These are phyloP conservation scores for Hippocampus comes DNA, from an alignment of 2,113 vertebrate species.

Conservation along the genomic window DNA sequence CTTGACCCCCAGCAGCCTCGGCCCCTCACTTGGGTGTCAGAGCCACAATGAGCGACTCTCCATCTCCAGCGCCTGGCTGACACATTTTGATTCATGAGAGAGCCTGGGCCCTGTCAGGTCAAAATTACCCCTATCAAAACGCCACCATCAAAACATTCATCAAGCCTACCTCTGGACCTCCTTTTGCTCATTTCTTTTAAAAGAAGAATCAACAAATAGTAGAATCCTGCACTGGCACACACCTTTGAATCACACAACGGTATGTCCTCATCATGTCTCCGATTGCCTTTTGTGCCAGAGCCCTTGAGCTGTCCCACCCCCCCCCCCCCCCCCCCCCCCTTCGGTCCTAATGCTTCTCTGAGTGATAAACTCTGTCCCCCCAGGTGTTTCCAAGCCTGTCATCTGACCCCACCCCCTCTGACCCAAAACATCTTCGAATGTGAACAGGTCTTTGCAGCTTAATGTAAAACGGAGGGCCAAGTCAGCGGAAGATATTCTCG, in stretches of 20 bases:
- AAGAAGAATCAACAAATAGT: conserved; percentile 42
- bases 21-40: conserved; percentile 80
- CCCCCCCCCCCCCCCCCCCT: conserved; percentile 1
- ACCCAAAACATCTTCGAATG: conserved; percentile 49
- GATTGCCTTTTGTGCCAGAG: conserved; percentile 26
- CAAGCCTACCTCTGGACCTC: conserved; percentile 67
- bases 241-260: conserved; percentile 15
- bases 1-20: conserved; percentile 81
- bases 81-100: conserved; percentile 89
- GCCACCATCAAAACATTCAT: conserved; percentile 80
- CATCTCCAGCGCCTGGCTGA: conserved; percentile 81
- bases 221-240: conserved; percentile 5
- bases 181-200: conserved; percentile 37
- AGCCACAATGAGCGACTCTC: conserved; percentile 82
- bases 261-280: conserved; percentile 27
- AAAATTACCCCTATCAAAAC: conserved; percentile 86
- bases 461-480: conserved; percentile 43
- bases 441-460: conserved; percentile 50
- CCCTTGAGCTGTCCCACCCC: conserved; percentile 1
- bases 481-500: conserved; percentile 4
- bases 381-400: conserved; percentile 55
- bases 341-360: conserved; percentile 49
- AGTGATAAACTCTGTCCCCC: conserved; percentile 60
- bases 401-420: conserved; percentile 44
- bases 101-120: conserved; percentile 80